phyloP scores from a whole-genome alignment of 2,888 invertebrate species.

The Drosophila macrospina region DNA sequence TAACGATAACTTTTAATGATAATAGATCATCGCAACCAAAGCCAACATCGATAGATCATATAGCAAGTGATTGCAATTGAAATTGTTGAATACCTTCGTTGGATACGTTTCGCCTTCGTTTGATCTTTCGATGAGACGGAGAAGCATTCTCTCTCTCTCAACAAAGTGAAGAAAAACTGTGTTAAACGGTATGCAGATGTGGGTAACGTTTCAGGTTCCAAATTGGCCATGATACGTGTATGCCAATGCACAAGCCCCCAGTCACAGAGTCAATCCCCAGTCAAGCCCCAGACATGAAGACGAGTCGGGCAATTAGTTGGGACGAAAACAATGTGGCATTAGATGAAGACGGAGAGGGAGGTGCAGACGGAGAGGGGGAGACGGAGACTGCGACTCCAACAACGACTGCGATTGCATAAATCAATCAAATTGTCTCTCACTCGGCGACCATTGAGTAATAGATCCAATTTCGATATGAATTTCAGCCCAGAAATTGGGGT shows the following conservation, averaged over 20 bases:
- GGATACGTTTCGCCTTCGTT: slow-evolving; percentile 8
- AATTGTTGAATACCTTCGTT: slow-evolving; percentile 7
- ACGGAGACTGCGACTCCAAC: slow-evolving; percentile 8
- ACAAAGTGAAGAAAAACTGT: slow-evolving; percentile 1
- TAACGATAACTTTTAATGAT: slow-evolving; percentile 1
- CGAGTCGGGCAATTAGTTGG: slow-evolving; percentile 48
- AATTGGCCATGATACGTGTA: slow-evolving; percentile 24
- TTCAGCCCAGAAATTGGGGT: slow-evolving; percentile 64
- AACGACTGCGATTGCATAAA: slow-evolving; percentile 71
- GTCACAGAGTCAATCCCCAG: not conserved
- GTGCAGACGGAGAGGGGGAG: too few relatives aligned
- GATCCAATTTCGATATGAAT: slow-evolving; percentile 81
- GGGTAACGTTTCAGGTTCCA: slow-evolving; percentile 1
- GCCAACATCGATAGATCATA: slow-evolving; percentile 4
- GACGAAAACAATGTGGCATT: slow-evolving; percentile 56
- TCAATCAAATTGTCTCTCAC: slow-evolving; percentile 81
- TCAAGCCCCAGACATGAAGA: slow-evolving; percentile 12
- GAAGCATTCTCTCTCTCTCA: slow-evolving; percentile 20
- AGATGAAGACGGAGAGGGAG: slow-evolving; percentile 14
- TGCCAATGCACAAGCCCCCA: slow-evolving; percentile 13
- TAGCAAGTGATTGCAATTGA: slow-evolving; percentile 8
- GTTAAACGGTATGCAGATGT: slow-evolving; percentile 33
- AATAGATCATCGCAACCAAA: slow-evolving; percentile 10
- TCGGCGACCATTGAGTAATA: slow-evolving; percentile 74
- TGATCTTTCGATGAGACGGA: slow-evolving; percentile 14